Evolutionary conservation across 1,140 invertebrate genomes (phyloP).

Genomic region (Maconellicoccus hirsutus): DNA sequence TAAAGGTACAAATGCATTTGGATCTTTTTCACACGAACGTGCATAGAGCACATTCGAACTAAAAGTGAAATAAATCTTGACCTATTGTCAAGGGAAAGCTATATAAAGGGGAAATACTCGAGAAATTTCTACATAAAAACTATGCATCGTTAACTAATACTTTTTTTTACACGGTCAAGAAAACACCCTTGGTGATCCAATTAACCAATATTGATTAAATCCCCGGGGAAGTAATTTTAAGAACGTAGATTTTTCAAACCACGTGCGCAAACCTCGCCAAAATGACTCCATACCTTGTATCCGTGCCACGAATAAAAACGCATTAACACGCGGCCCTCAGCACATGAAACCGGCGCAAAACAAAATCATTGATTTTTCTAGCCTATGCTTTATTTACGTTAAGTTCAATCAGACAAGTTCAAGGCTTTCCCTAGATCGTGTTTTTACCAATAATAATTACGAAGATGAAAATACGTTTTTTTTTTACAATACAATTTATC

Average conservation of each 20-base stretch:
- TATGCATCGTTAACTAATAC: neutral
- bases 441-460: too few species aligned
- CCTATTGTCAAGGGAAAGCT: conserved; percentile 8
- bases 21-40: neutral
- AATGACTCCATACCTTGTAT: neutral
- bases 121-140: neutral
- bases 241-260: neutral
- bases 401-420: neutral
- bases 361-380: neutral
- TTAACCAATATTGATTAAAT: neutral
- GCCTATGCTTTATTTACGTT: neutral
- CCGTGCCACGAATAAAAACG: neutral
- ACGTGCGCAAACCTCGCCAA: neutral
- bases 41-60: neutral
- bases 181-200: neutral
- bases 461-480: too few species aligned
- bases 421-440: neutral
- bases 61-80: neutral
- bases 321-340: neutral
- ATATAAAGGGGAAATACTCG: neutral
- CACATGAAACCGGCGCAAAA: neutral
- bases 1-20: neutral
- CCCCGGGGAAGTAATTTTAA: neutral
- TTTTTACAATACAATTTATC: too few species aligned
- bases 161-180: neutral